phyloP scores from a whole-genome alignment of 2,113 vertebrate species.

The Pungitius pungitius region DNA sequence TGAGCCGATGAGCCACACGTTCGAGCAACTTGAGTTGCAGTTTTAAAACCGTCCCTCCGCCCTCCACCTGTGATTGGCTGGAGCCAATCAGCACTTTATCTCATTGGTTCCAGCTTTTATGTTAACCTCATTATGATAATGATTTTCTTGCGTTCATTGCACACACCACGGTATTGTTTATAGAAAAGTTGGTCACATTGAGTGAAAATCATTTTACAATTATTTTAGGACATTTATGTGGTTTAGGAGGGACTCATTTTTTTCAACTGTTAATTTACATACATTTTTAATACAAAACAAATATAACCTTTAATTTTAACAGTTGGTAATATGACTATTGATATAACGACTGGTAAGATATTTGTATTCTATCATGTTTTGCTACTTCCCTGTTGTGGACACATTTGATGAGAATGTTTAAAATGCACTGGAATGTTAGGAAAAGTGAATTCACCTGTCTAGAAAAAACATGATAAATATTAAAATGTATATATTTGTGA shows the following conservation, averaged over 20 bases:
- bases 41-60: slow-evolving; percentile 75
- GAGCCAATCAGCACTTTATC: slow-evolving; percentile 47
- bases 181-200: slow-evolving; percentile 33
- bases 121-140: slow-evolving; percentile 55
- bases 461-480: not conserved
- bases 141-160: slow-evolving; percentile 23
- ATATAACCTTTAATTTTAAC: not conserved
- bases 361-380: not conserved
- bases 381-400: not conserved
- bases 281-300: not conserved
- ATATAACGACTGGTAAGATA: not conserved
- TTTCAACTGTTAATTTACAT: not conserved
- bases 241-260: not conserved
- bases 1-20: slow-evolving; percentile 56
- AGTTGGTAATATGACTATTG: not conserved
- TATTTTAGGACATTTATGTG: not conserved
- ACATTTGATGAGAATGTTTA: not conserved
- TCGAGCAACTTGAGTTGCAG: slow-evolving; percentile 74
- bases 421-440: not conserved
- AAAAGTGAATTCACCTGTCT: not conserved
- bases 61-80: slow-evolving; percentile 72
- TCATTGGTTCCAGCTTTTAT: slow-evolving; percentile 60
- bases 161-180: slow-evolving; percentile 37
- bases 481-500: not conserved
- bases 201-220: slow-evolving; percentile 2